Percentiles rank a stretch among this genome's conserved stretches.
phyloP scores from a whole-genome alignment of 2,797 vertebrate genomes.

The Nyctalus aviator region DNA sequence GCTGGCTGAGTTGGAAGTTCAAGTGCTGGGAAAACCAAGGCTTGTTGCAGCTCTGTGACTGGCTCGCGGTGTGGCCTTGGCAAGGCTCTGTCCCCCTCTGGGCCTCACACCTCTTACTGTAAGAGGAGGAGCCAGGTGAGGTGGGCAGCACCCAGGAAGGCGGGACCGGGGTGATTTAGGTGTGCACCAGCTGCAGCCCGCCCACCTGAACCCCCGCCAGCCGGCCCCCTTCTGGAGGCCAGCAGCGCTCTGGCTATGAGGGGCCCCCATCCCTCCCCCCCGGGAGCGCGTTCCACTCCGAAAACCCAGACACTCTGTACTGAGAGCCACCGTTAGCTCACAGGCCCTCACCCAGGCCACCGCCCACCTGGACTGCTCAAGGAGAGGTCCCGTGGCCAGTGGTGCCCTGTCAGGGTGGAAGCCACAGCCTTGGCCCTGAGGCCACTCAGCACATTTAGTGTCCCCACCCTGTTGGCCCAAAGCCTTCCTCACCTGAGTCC shows the following conservation, averaged over 20 bases:
- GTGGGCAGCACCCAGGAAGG: no score
- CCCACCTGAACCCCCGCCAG: rapidly evolving
- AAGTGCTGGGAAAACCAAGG: background rate
- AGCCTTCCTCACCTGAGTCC: background rate
- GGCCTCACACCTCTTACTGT: background rate
- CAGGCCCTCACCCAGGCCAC: background rate
- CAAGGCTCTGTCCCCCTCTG: background rate
- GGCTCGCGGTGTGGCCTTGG: background rate
- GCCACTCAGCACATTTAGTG: background rate
- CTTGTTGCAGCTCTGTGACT: background rate
- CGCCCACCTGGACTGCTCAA: rapidly evolving
- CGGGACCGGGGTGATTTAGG: no score
- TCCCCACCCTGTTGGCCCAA: no score
- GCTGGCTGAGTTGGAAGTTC: rapidly evolving
- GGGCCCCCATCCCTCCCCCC: no score
- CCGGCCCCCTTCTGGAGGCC: background rate
- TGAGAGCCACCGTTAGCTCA: background rate
- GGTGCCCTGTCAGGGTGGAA: background rate
- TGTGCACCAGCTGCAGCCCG: rapidly evolving
- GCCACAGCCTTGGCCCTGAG: background rate
- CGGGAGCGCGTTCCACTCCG: background rate
- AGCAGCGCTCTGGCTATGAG: background rate
- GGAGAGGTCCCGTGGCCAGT: background rate
- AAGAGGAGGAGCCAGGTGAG: background rate
- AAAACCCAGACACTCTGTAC: background rate